Conservation (phyloP, 2,888 invertebrate genomes). For the Cosmia pyralina region DNA sequence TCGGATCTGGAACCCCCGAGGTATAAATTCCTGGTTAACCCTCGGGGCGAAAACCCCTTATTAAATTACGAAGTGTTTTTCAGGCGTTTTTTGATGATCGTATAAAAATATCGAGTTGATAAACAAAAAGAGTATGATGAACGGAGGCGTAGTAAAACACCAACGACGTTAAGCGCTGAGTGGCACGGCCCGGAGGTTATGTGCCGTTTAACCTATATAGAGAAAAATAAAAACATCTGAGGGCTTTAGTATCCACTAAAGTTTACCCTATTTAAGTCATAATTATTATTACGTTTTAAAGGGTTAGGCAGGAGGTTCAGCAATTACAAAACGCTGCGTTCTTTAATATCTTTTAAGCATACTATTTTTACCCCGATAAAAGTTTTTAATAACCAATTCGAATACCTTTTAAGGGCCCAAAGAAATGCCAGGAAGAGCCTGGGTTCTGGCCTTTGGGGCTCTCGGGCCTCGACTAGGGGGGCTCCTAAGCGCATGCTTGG, state of each 20-base stretch:
- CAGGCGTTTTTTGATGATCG: constrained; percentile 51
- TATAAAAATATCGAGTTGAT: constrained; percentile 59
- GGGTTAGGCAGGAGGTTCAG: not conserved
- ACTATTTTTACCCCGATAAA: not conserved
- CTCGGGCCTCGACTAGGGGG: too few relatives aligned
- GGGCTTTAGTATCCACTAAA: constrained; percentile 20
- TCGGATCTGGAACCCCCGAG: constrained; percentile 6
- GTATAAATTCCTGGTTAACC: constrained; percentile 29
- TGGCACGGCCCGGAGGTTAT: constrained; percentile 46
- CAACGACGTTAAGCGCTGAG: constrained; percentile 42
- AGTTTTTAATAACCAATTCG: constrained; percentile 5
- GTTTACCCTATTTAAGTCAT: constrained; percentile 16
- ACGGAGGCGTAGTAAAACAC: constrained; percentile 47
- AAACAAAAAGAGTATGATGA: constrained; percentile 57
- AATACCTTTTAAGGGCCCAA: constrained; percentile 1
- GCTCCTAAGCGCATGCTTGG: too few relatives aligned
- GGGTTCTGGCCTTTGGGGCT: too few relatives aligned
- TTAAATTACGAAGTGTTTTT: constrained; percentile 44
- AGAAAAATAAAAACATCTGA: constrained; percentile 46
- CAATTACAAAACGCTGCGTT: constrained; percentile 3
- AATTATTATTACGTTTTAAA: constrained; percentile 34
- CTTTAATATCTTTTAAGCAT: constrained; percentile 17
- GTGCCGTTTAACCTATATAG: constrained; percentile 55
- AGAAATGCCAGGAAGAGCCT: too few relatives aligned
- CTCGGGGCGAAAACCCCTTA: constrained; percentile 25